Base-by-base conservation (phyloP, 2,113 vertebrate genomes). In the Pedetes capensis region DNA sequence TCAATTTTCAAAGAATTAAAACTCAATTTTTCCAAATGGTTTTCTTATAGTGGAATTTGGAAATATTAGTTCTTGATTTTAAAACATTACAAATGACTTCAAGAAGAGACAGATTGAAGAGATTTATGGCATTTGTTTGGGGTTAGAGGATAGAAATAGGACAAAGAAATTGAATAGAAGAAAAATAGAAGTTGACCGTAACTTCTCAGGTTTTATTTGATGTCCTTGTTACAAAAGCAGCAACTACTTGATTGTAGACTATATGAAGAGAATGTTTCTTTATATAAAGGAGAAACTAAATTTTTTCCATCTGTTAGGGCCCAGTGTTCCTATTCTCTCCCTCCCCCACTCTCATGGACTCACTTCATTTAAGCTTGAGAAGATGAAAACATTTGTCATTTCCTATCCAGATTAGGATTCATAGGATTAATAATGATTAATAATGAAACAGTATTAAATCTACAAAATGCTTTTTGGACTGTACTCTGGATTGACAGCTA, bases 1-100 rank as follows among this genome's bases (percentile, higher is more conserved):
- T 93, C 87, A 87, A 85, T 92, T 89, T 5, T 90, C 44, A 14
- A 75, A 74, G 66, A 91, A 79, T 95, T 42, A 55, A 44, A 85
- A 22, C 3, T 68, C 72, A 14, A 27, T 66, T 72, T 68, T 96
- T 86, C 25, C 86, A 61, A 63, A 17, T 71, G 39, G 25, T 88
- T 94, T 90, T 93, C 11, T 71, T 92, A 1, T 81, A 69, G 32
- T 89, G 5, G 78, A 75, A 13, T 92, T 64, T 89, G 23, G 61
- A 64, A 91, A 34, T 78, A 29, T 93, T 90, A 25, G 61, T 68
- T 32, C 23, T 90, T 89, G 75, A 18, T 49, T 57, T 44, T 72
- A 18, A 39, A 89, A 59, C 63, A 18, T 32, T 53, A 27, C 8
- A 37, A 44, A 29, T 42, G 27, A 82, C 42, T 93, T 94, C 37